A percentile compares a stretch with the other conserved stretches of the same genome.
These are phyloP conservation scores for Saccostrea echinata DNA, from an alignment of 1,140 invertebrate species.

Conservation along the genomic window DNA sequence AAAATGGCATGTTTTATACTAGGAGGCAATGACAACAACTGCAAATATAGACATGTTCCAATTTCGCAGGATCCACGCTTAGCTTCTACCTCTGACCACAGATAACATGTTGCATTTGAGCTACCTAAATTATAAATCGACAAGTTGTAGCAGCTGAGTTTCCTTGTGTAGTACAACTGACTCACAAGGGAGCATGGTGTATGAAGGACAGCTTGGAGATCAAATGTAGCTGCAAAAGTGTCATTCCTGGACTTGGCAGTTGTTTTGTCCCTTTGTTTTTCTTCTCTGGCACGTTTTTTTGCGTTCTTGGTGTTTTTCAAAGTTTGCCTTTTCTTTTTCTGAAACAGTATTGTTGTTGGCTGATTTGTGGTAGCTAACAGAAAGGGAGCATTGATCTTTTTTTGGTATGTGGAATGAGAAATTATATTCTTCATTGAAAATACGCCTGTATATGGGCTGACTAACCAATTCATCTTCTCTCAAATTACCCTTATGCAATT, in stretches of 20 bases:
- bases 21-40: constrained; percentile 32
- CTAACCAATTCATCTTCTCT: too few relatives aligned
- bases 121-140: constrained; percentile 35
- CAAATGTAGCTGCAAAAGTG: constrained; percentile 31
- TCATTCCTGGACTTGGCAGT: not conserved
- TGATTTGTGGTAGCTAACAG: too few relatives aligned
- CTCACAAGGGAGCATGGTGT: constrained; percentile 37
- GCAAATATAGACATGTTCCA: constrained; percentile 44
- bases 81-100: constrained; percentile 43
- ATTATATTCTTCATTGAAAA: too few relatives aligned
- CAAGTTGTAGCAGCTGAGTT: constrained; percentile 50
- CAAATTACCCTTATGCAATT: too few relatives aligned
- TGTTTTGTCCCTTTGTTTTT: constrained; percentile 22
- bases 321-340: too few relatives aligned
- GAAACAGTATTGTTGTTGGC: too few relatives aligned
- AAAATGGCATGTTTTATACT: not conserved
- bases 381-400: too few relatives aligned
- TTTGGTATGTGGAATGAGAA: too few relatives aligned
- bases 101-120: constrained; percentile 33
- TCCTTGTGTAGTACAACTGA: constrained; percentile 44
- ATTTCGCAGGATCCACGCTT: constrained; percentile 43
- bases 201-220: constrained; percentile 42
- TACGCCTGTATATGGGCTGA: too few relatives aligned
- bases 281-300: too few relatives aligned
- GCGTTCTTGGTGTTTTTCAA: too few relatives aligned